Evolutionary conservation across 1,140 invertebrate species (phyloP).

Genomic region (Drosophila kepulauana): DNA sequence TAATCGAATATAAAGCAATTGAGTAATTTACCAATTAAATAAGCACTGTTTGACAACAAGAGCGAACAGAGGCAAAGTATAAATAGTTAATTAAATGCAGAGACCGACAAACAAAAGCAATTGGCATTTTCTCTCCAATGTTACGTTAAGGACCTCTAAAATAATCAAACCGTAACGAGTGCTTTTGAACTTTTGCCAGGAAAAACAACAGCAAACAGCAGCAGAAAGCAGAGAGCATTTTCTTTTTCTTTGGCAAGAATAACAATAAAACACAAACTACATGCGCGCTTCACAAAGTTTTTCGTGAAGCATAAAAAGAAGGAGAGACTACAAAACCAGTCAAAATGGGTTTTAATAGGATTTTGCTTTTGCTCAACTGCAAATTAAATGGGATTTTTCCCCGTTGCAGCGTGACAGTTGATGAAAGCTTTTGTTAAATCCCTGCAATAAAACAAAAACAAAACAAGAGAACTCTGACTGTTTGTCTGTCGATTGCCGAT

Average conservation of each 20-base stretch:
- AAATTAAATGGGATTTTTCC: slow-evolving; percentile 31
- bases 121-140: slow-evolving; percentile 17
- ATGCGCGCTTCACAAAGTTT: slow-evolving; percentile 26
- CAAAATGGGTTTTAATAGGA: slow-evolving; percentile 38
- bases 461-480: slow-evolving; percentile 11
- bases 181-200: slow-evolving; percentile 33
- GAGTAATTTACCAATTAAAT: neutral
- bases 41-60: neutral
- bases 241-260: slow-evolving; percentile 5
- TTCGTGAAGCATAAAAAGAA: slow-evolving; percentile 19
- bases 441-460: slow-evolving; percentile 29
- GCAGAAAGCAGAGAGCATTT: slow-evolving; percentile 3
- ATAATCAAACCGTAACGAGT: slow-evolving; percentile 44
- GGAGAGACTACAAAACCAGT: slow-evolving; percentile 8
- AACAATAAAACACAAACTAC: slow-evolving; percentile 39
- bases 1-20: neutral
- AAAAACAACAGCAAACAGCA: slow-evolving; percentile 9
- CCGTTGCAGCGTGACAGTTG: slow-evolving; percentile 5
- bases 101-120: neutral
- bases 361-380: slow-evolving; percentile 27
- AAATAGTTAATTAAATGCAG: slow-evolving; percentile 24
- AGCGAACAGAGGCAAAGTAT: neutral
- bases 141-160: slow-evolving; percentile 31
- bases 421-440: slow-evolving; percentile 36
- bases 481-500: slow-evolving; percentile 4